phyloP scores from a whole-genome alignment of 2,888 invertebrate genomes.

The Pristionchus arcanus region DNA sequence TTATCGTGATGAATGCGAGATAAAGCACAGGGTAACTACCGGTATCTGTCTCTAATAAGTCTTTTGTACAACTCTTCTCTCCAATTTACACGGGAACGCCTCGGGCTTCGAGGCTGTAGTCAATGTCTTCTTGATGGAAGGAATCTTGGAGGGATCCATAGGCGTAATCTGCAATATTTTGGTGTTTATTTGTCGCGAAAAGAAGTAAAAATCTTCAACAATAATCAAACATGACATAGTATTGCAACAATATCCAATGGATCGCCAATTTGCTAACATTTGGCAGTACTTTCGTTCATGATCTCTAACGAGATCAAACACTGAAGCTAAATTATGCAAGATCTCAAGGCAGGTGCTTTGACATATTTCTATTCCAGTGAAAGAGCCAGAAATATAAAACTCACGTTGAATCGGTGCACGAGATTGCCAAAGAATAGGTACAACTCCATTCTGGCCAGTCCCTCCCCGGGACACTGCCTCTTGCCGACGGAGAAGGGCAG shows the following conservation, averaged over 20 bases:
- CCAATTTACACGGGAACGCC: conserved; percentile 17
- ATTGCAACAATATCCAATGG: too few relatives aligned
- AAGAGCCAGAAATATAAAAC: neutral
- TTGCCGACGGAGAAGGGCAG: conserved; percentile 65
- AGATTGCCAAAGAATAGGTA: conserved; percentile 64
- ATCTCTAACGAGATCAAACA: too few relatives aligned
- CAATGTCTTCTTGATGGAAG: neutral
- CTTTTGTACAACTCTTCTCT: conserved; percentile 12
- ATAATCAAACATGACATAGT: too few relatives aligned
- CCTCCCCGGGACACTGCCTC: conserved; percentile 67
- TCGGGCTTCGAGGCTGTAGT: neutral
- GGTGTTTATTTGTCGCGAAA: neutral
- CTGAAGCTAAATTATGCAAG: too few relatives aligned
- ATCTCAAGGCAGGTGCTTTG: neutral
- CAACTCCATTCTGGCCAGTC: conserved; percentile 63
- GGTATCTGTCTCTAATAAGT: neutral
- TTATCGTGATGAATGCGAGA: neutral
- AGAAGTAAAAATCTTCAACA: neutral
- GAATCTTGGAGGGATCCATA: conserved; percentile 4
- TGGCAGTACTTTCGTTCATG: too few relatives aligned
- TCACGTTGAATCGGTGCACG: conserved; percentile 62
- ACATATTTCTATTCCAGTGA: neutral
- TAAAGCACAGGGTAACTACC: conserved; percentile 1
- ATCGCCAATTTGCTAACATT: too few relatives aligned
- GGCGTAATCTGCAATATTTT: conserved; percentile 17